phyloP scores from a whole-genome alignment of 2,888 invertebrate genomes.

The Eristalis arbustorum region DNA sequence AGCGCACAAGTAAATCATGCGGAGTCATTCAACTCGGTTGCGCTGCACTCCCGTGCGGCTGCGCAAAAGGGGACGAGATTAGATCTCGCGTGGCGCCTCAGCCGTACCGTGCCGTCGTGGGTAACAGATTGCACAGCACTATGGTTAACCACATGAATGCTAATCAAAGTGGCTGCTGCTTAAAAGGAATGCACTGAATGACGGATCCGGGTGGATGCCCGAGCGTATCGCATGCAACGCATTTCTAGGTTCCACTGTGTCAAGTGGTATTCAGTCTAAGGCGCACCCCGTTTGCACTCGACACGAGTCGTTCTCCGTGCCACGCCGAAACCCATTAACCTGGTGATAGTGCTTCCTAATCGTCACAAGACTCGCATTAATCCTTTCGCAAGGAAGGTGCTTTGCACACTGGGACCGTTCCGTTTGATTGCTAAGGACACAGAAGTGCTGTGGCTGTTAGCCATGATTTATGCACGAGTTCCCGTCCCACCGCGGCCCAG shows the following conservation, averaged over 20 bases:
- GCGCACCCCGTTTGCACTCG: not conserved
- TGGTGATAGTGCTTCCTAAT: not conserved
- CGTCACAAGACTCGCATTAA: conserved; percentile 4
- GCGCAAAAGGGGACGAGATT: not conserved
- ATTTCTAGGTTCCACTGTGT: not conserved
- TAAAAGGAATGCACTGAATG: not conserved
- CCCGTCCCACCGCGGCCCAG: not conserved
- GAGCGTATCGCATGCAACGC: not conserved
- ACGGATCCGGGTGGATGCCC: not conserved
- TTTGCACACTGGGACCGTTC: not conserved
- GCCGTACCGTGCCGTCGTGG: not conserved
- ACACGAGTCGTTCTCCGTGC: not conserved
- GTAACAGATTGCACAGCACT: not conserved
- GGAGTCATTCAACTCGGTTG: not conserved
- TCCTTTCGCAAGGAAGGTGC: not conserved
- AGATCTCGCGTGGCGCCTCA: not conserved
- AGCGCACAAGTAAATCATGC: not conserved
- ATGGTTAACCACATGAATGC: not conserved
- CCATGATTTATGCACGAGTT: conserved; percentile 23
- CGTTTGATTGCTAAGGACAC: not conserved
- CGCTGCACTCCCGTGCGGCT: not conserved
- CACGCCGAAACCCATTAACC: conserved; percentile 7
- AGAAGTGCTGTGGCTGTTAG: not conserved
- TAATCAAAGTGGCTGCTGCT: not conserved
- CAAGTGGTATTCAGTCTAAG: not conserved